Evolutionary conservation across 2,888 invertebrate species (phyloP).

Genomic region (Sussaba pulchella): DNA sequence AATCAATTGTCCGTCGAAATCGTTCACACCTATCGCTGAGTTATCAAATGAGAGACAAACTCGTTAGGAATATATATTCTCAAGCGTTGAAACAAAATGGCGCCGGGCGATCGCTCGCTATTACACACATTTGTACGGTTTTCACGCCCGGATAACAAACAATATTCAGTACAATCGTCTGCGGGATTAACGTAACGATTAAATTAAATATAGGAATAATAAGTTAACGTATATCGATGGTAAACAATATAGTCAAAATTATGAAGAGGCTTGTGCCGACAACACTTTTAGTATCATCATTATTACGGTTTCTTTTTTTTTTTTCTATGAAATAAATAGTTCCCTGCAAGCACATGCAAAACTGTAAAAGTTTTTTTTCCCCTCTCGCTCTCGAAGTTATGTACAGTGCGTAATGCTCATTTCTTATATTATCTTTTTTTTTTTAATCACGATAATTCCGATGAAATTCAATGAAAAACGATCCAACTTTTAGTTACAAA

Average conservation of each 20-base stretch:
- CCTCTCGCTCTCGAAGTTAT: conserved; percentile 57
- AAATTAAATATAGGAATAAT: conserved; percentile 55
- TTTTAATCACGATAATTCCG: conserved; percentile 34
- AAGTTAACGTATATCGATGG: conserved; percentile 47
- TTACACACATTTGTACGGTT: conserved; percentile 54
- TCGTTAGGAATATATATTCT: conserved; percentile 35
- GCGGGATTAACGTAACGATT: conserved; percentile 12
- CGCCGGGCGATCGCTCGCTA: conserved; percentile 37
- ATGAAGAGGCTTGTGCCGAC: conserved; percentile 30
- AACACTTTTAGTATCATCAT: conserved; percentile 27
- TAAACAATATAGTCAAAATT: conserved; percentile 30
- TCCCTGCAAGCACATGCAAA: conserved; percentile 62
- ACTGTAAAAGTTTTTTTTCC: conserved; percentile 59
- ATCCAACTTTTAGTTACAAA: conserved; percentile 33
- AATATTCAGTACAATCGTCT: conserved; percentile 30
- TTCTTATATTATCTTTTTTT: conserved; percentile 34
- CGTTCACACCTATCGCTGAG: conserved; percentile 36
- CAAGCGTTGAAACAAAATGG: conserved; percentile 44
- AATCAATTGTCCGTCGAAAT: conserved; percentile 33
- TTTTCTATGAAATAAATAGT: conserved; percentile 54
- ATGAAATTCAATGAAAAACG: conserved; percentile 41
- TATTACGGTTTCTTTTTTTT: conserved; percentile 8
- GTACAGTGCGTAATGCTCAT: conserved; percentile 62
- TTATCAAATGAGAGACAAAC: conserved; percentile 25
- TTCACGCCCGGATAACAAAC: conserved; percentile 14